Conservation (phyloP, 2,113 vertebrate genomes). For the Sardina pilchardus region DNA sequence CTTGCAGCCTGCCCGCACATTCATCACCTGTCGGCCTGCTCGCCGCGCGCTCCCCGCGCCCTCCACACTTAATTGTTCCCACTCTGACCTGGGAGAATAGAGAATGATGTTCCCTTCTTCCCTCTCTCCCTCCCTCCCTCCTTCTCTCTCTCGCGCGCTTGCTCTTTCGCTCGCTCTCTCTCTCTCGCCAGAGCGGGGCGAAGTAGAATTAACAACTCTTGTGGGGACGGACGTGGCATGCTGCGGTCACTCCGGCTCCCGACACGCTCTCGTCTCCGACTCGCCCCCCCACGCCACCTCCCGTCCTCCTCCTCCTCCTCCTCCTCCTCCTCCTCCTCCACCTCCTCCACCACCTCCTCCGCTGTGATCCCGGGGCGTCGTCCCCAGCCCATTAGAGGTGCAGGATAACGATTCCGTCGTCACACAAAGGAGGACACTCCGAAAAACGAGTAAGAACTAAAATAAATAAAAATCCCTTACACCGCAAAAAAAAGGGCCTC, state of each 20-base stretch:
- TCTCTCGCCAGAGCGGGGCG: constrained; percentile 31
- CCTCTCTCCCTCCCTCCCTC: neutral
- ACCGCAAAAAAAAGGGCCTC: neutral
- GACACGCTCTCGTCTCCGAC: neutral
- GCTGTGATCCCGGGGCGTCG: constrained; percentile 45
- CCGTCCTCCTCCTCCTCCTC: neutral
- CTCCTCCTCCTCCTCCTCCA: neutral
- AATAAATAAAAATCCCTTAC: neutral
- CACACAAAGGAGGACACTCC: constrained; percentile 27
- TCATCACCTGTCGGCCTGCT: constrained; percentile 82
- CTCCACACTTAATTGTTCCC: constrained; percentile 84
- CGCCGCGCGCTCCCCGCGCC: constrained; percentile 69
- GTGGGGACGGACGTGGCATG: constrained; percentile 51
- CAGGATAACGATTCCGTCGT: constrained; percentile 27
- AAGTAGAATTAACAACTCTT: constrained; percentile 59
- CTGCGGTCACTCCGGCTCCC: constrained; percentile 42
- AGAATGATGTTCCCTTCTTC: constrained; percentile 67
- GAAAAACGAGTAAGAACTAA: neutral
- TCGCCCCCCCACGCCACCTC: neutral
- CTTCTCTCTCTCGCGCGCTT: too few relatives aligned
- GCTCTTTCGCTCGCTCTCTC: too few relatives aligned
- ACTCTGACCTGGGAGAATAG: constrained; percentile 80
- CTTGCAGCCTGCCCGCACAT: constrained; percentile 80
- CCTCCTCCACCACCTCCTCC: neutral
- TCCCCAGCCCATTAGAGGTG: constrained; percentile 39